Percentiles rank a stretch among this genome's conserved stretches.
phyloP scores from a whole-genome alignment of 2,113 vertebrate species.

The Phylloscopus trochilus region DNA sequence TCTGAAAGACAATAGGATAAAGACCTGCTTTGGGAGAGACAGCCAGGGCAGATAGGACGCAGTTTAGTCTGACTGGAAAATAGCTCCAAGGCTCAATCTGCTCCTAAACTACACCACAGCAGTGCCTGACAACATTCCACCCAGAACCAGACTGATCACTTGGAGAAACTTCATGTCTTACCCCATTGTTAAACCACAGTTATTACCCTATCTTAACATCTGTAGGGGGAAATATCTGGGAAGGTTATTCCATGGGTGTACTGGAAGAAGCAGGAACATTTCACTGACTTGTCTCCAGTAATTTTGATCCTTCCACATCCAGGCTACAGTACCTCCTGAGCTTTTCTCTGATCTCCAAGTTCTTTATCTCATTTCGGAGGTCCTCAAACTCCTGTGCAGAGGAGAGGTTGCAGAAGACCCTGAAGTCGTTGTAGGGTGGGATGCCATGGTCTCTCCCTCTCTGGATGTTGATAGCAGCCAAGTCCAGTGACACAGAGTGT shows the following conservation, averaged over 20 bases:
- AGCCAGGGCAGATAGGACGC: neutral
- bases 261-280: neutral
- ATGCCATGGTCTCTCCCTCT: slow-evolving; percentile 73
- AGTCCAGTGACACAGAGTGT: slow-evolving; percentile 71
- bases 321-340: slow-evolving; percentile 66
- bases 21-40: neutral
- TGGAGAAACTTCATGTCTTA: neutral
- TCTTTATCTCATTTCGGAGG: slow-evolving; percentile 74
- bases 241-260: neutral
- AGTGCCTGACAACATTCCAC: neutral
- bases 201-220: slow-evolving; percentile 9
- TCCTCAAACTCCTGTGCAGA: slow-evolving; percentile 71
- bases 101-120: neutral
- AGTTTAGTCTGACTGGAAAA: slow-evolving; percentile 14
- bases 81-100: slow-evolving; percentile 18
- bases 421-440: slow-evolving; percentile 75
- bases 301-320: neutral
- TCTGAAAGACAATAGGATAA: neutral
- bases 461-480: slow-evolving; percentile 76
- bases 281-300: neutral
- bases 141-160: slow-evolving; percentile 9
- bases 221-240: neutral
- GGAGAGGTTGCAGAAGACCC: slow-evolving; percentile 75
- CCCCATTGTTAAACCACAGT: neutral
- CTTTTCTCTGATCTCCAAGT: slow-evolving; percentile 74